Conservation (phyloP, 2,888 invertebrate species). For the Caenorhabditis sulstoni region DNA sequence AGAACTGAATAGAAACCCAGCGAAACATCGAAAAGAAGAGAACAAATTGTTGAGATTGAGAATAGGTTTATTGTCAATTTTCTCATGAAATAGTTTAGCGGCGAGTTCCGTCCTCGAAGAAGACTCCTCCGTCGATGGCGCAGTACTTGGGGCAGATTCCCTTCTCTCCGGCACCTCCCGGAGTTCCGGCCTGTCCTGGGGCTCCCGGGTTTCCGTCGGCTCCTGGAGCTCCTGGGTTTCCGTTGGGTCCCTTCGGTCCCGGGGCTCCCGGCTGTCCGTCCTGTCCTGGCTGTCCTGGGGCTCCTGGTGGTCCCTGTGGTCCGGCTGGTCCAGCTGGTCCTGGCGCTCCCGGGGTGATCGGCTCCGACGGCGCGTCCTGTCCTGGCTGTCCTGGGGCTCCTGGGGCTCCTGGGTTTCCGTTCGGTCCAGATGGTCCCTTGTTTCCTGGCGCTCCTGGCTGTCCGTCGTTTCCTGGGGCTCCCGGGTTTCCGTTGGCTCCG, state of each 20-base stretch:
- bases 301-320: constrained; percentile 70
- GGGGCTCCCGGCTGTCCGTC: constrained; percentile 62
- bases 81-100: constrained; percentile 26
- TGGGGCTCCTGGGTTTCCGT: constrained; percentile 73
- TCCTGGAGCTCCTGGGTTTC: constrained; percentile 67
- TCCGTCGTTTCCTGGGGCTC: constrained; percentile 62
- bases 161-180: constrained; percentile 67
- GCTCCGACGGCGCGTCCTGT: constrained; percentile 72
- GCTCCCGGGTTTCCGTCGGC: constrained; percentile 63
- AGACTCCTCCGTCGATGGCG: constrained; percentile 79
- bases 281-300: constrained; percentile 67
- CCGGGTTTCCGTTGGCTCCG: constrained; percentile 60
- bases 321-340: constrained; percentile 70
- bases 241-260: constrained; percentile 69
- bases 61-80: constrained; percentile 29
- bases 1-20: too few relatives aligned
- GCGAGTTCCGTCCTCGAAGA: constrained; percentile 78
- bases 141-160: constrained; percentile 76
- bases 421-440: constrained; percentile 73
- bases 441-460: constrained; percentile 70
- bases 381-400: constrained; percentile 77
- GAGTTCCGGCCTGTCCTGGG: constrained; percentile 68
- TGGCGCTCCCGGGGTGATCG: constrained; percentile 71
- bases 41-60: constrained; percentile 1
- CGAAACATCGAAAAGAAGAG: too few relatives aligned